Percentiles rank a stretch among this genome's conserved stretches.
Evolutionary conservation across 2,113 vertebrate species (phyloP).

Genomic region (Phyllostomus discolor): DNA sequence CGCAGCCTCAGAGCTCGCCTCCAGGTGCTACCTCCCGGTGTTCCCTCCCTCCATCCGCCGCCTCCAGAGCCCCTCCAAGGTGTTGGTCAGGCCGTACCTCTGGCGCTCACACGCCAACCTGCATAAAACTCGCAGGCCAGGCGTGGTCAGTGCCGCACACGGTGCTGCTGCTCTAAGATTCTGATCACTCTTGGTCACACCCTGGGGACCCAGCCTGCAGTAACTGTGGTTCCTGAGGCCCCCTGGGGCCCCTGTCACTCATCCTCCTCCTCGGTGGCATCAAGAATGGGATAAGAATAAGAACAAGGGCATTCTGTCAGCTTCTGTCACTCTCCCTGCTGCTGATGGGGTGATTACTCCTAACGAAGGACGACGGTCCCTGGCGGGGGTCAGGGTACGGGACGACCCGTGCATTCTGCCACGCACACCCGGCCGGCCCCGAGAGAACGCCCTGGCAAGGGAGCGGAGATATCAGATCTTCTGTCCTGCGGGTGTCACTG

Average conservation of each 20-base stretch:
- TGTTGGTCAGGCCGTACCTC: not conserved
- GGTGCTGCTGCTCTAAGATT: not conserved
- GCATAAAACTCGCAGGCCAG: not conserved
- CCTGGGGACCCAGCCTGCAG: too few species aligned
- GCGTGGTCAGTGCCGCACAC: not conserved
- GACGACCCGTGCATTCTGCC: not conserved
- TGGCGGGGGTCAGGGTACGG: not conserved
- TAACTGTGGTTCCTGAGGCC: too few species aligned
- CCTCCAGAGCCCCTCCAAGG: not conserved
- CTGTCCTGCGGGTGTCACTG: not conserved
- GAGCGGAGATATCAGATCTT: not conserved
- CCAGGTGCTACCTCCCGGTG: rapidly evolving
- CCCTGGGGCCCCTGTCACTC: rapidly evolving
- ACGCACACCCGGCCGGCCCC: not conserved
- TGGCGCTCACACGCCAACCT: not conserved
- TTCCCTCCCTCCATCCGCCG: not conserved
- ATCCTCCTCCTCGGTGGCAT: too few species aligned
- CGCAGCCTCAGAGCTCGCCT: not conserved
- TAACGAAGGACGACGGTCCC: not conserved
- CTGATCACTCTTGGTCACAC: not conserved
- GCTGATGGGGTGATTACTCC: not conserved
- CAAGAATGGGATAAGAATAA: not conserved
- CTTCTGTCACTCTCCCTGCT: not conserved
- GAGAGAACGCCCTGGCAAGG: not conserved
- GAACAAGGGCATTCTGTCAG: not conserved